phyloP scores from a whole-genome alignment of 2,888 invertebrate genomes.

The Flexamia atlantica region DNA sequence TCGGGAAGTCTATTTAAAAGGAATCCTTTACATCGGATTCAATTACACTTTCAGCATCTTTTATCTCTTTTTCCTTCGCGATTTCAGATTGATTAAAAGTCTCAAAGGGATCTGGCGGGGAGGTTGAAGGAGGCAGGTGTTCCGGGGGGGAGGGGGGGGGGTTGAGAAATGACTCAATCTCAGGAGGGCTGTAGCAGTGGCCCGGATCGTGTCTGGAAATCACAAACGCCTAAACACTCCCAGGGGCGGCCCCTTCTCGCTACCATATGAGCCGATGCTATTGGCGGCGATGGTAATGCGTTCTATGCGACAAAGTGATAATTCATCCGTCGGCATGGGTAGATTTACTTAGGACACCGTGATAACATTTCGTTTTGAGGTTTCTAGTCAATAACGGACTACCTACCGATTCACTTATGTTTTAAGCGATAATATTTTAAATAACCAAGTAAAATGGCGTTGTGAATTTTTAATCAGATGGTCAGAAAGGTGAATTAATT shows the following conservation, averaged over 20 bases:
- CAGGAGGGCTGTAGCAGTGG: conserved; percentile 18
- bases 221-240: conserved; percentile 31
- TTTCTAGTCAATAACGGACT: no score
- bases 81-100: conserved; percentile 23
- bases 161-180: conserved; percentile 37
- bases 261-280: no score
- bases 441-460: no score
- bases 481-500: no score
- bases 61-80: background rate
- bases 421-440: no score
- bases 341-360: no score
- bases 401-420: no score
- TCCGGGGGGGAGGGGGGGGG: background rate
- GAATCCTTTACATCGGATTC: background rate
- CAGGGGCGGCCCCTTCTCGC: background rate
- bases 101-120: background rate
- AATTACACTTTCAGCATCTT: background rate
- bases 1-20: background rate
- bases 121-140: conserved; percentile 5
- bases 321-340: no score
- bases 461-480: no score
- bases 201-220: conserved; percentile 39
- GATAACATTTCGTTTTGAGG: no score
- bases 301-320: no score
- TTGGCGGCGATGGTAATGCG: no score